Evolutionary conservation across 2,888 invertebrate genomes (phyloP).

Genomic region (Gerris lacustris): DNA sequence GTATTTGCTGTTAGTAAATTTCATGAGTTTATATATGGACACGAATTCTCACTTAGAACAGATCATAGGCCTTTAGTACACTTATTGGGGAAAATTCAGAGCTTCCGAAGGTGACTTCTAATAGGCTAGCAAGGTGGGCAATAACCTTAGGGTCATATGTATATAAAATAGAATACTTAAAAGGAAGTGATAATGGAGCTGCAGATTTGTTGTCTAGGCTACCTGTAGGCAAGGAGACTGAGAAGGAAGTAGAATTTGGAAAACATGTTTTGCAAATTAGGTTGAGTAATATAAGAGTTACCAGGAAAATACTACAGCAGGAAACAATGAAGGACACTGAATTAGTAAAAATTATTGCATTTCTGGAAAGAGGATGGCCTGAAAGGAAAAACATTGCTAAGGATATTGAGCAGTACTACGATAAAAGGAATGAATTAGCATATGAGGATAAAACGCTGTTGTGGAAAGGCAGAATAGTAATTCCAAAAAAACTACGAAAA

Average conservation of each 20-base stretch:
- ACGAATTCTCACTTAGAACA: slow-evolving; percentile 9
- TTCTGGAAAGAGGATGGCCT: slow-evolving; percentile 2
- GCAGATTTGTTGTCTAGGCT: slow-evolving; percentile 18
- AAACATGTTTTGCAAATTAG: not conserved
- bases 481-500: slow-evolving; percentile 11
- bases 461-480: slow-evolving; percentile 17
- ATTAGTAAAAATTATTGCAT: not conserved
- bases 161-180: slow-evolving; percentile 9
- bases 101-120: slow-evolving; percentile 9
- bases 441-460: slow-evolving; percentile 13
- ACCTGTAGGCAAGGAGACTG: slow-evolving; percentile 1
- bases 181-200: slow-evolving; percentile 9
- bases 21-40: slow-evolving; percentile 12
- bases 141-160: slow-evolving; percentile 9
- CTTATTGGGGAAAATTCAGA: slow-evolving; percentile 7
- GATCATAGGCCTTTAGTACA: slow-evolving; percentile 10
- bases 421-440: slow-evolving; percentile 10
- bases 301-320: not conserved
- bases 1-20: slow-evolving; percentile 10
- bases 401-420: not conserved
- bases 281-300: not conserved
- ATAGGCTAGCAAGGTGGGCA: slow-evolving; percentile 12
- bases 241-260: no score
- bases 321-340: not conserved
- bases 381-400: not conserved